Base-by-base conservation (phyloP, 92 coral and sea anemone genomes). In the Epizoanthus fatuus region DNA sequence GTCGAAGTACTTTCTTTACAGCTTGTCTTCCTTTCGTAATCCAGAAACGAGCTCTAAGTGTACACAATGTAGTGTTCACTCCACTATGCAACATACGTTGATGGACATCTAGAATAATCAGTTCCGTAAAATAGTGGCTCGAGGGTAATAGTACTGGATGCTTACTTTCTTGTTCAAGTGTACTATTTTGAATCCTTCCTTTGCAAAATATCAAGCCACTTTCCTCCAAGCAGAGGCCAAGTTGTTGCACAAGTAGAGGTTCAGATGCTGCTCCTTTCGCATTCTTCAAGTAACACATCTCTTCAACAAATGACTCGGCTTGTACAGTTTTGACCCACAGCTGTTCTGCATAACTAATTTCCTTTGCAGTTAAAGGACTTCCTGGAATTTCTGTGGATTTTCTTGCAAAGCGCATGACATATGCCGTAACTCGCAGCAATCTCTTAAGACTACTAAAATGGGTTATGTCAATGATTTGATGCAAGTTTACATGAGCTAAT, bases 121-220 rank as follows among this genome's bases (percentile, higher is more conserved):
- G 35, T 11, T 44, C 66, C 14, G 94, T 77, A 72, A 91, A 47
- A 10, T 80, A 73, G 17, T 91, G 89, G 22, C 66, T 84, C 38
- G 84, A 55, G 17, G 92, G 90, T 53, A 87, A 42, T 8, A 87
- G 92, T 29, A 32, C 56, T 3, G 91, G 89, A 54, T 78, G 83
- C 47, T 79, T 86, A n/a, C 91, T 64, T 44, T 35, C 22, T 3
- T 86, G 76, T 15, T 35, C 7, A 40, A 91, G 72, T 1, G 86
- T 86, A 37, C 84, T 91, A 72, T 91, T 78, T 52, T 91, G 88
- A 25, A 91, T 88, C 80, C 94, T 84, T 77, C 90, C 89, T 51
- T 89, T 89, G 19, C 92, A 91, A 57, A 81, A 80, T 37, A 91
- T 71, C 17, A 86, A 44, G 56, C 92, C 84, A 25, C 52, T 20